A percentile compares a stretch with the other conserved stretches of the same genome.
phyloP scores from a whole-genome alignment of 2,113 vertebrate species.

The Ictalurus punctatus region DNA sequence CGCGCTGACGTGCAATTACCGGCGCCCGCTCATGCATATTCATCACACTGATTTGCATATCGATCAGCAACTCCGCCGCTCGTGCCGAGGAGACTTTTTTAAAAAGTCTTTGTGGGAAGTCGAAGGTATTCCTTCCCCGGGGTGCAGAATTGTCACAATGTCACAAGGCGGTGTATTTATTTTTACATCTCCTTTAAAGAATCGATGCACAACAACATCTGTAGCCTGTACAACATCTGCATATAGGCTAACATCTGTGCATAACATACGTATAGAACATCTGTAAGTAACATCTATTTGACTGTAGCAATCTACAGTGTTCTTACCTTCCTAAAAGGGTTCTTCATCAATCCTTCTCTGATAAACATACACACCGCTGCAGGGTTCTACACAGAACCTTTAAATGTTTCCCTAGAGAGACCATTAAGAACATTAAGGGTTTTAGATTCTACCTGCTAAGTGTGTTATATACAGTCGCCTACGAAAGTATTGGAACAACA shows the following conservation, averaged over 20 bases:
- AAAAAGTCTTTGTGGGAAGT: slow-evolving; percentile 73
- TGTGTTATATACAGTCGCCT: not conserved
- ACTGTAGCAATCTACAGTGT: no score
- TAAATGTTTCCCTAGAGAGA: not conserved
- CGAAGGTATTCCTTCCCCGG: slow-evolving; percentile 53
- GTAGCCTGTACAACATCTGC: not conserved
- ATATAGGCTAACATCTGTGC: not conserved
- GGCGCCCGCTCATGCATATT: slow-evolving; percentile 97
- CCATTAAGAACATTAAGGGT: not conserved
- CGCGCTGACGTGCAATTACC: slow-evolving; percentile 99
- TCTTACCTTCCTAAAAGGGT: not conserved
- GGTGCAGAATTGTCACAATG: slow-evolving; percentile 33
- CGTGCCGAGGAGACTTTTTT: slow-evolving; percentile 84
- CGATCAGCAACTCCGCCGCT: slow-evolving; percentile 89
- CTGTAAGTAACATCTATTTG: not conserved
- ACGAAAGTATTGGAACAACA: not conserved
- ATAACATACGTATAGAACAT: not conserved
- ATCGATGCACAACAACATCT: not conserved
- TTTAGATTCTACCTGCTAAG: not conserved
- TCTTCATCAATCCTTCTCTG: not conserved
- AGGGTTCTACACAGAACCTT: not conserved
- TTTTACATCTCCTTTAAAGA: slow-evolving; percentile 7
- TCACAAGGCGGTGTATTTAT: slow-evolving; percentile 10
- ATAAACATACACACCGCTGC: not conserved
- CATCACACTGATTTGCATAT: slow-evolving; percentile 95